These are phyloP conservation scores for Ciconia boyciana DNA, from an alignment of 2,113 vertebrate genomes.

Conservation along the genomic window DNA sequence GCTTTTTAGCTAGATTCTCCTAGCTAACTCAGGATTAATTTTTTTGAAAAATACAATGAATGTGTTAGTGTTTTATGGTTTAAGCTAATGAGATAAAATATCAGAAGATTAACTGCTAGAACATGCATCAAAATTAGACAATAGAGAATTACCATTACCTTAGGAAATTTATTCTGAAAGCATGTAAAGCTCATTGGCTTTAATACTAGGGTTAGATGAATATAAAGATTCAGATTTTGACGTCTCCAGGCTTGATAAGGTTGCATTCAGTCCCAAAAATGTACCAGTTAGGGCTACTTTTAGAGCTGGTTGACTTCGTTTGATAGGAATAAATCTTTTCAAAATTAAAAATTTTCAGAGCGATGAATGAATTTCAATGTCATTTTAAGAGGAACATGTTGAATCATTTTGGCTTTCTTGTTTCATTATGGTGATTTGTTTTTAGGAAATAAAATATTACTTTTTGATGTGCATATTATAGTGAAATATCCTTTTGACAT, in stretches of 20 bases:
- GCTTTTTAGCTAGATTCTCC: background rate
- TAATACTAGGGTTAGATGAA: background rate
- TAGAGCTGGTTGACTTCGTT: background rate
- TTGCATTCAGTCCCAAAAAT: background rate
- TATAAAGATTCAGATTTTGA: background rate
- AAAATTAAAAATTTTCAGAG: background rate
- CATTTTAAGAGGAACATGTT: background rate
- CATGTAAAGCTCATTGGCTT: background rate
- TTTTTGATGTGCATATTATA: background rate
- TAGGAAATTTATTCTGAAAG: background rate
- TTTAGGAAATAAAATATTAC: background rate
- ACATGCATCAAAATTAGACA: background rate
- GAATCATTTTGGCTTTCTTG: background rate
- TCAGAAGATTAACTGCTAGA: background rate
- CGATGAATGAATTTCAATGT: background rate
- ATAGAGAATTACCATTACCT: background rate
- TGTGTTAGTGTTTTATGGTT: background rate
- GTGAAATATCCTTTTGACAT: background rate
- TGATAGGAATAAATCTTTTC: background rate
- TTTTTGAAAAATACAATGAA: background rate
- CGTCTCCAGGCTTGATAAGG: background rate
- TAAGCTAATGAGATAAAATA: background rate
- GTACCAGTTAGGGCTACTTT: background rate
- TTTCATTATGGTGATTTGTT: background rate
- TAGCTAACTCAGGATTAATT: background rate